Percentiles rank a stretch among this genome's conserved stretches.
Conservation (phyloP, 2,113 vertebrate species). For the Pachypanchax playfairii region DNA sequence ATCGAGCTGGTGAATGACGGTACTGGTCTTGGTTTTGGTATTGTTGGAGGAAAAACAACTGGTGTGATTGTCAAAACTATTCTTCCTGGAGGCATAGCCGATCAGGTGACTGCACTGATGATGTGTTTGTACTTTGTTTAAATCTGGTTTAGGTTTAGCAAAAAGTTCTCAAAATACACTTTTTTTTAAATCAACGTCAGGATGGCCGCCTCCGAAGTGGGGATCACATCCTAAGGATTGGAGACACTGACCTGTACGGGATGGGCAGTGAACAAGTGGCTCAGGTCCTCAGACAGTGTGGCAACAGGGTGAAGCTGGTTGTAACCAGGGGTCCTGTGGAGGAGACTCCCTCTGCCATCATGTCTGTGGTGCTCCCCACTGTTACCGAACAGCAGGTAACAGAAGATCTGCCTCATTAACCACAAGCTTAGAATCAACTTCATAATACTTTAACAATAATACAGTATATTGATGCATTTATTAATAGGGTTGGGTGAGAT, state of each 20-base stretch:
- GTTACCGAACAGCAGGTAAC: constrained; percentile 82
- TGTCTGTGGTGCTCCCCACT: constrained; percentile 75
- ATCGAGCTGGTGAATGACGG: constrained; percentile 95
- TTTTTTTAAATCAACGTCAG: constrained; percentile 60
- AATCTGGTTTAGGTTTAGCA: neutral
- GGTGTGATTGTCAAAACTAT: constrained; percentile 97
- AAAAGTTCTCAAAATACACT: neutral
- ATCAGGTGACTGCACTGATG: constrained; percentile 81
- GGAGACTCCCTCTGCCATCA: constrained; percentile 76
- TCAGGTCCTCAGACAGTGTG: constrained; percentile 92
- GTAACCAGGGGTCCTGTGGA: constrained; percentile 88
- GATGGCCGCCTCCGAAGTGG: constrained; percentile 90
- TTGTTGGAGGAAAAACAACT: constrained; percentile 92
- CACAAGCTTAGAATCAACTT: neutral
- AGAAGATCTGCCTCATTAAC: neutral
- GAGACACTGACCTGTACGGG: constrained; percentile 88
- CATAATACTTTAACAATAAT: too few species aligned
- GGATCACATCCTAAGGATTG: constrained; percentile 93
- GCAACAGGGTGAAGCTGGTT: constrained; percentile 88
- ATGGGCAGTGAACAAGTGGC: constrained; percentile 97
- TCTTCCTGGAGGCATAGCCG: constrained; percentile 91
- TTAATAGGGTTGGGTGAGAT: too few species aligned
- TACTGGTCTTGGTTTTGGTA: constrained; percentile 93
- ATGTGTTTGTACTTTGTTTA: neutral
- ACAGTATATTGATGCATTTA: too few species aligned